Evolutionary conservation across 2,888 invertebrate genomes (phyloP), one percentile per base, ranked within the genome.

Genomic region (Suillia variegata): DNA sequence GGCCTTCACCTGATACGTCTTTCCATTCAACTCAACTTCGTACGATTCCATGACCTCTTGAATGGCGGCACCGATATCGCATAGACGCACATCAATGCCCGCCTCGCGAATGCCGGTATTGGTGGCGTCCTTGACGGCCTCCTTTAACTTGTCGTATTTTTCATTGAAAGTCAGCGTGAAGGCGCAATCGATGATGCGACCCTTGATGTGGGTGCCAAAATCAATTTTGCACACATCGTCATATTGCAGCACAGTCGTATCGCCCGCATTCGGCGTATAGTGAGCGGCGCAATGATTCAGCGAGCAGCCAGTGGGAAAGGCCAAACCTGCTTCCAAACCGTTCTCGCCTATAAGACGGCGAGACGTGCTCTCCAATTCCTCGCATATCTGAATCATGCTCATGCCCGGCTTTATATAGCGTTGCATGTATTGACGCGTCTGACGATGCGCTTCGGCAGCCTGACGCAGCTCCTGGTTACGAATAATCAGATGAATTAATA

Each of bases 21-120:
- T 95, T 33, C 99, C 98, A 81, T 98, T 96, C 57, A 99, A 81
- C 81, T 98, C 98, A 5, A 99, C 89, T 84, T 99, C 99, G 80
- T 99, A 97, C 0, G 97, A 98, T 78, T 99, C 98, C 99, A 99
- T 99, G 0, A 98, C 97, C 85, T 99, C 99, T 80, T 98, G 98
- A 70, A 99, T 96, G 1, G 94, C 93, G 64, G 95, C 93, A 12
- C 93, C 99, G 67, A 99, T 92, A 76, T 99, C 99, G 81, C 98
- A 98, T 60, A 99, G 86, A 77, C 96, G 90, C 1, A 96, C 99
- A 82, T 99, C 99, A 64, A 99, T 97, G 15, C 98, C 98, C 1
- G 95, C 91, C 63, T 90, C 93, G 82, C 88, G 91, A 69, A 99
- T 98, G 24, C 99, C 99, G 2, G 98, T 98, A 78, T 99, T 98